A percentile compares a stretch with the other conserved stretches of the same genome.
phyloP scores from a whole-genome alignment of 2,888 invertebrate species.

The Chrysolina haemoptera region DNA sequence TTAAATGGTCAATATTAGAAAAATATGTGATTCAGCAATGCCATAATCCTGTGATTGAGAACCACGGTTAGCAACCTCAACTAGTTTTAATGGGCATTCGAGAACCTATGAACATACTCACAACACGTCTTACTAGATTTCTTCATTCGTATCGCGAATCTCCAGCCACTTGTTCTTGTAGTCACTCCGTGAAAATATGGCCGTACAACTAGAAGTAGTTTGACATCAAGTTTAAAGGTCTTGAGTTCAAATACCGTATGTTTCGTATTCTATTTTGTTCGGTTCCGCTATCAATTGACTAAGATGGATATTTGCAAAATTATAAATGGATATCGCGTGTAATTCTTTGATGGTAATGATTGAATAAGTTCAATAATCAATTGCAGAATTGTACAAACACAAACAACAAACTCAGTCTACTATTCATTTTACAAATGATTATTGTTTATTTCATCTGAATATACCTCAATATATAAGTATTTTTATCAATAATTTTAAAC shows the following conservation, averaged over 20 bases:
- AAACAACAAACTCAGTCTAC: no score
- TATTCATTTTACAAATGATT: no score
- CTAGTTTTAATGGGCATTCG: not conserved
- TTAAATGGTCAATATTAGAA: no score
- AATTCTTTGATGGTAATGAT: not conserved
- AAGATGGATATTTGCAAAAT: conserved; percentile 63
- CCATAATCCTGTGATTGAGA: not conserved
- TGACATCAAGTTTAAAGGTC: conserved; percentile 65
- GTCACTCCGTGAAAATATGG: conserved; percentile 45
- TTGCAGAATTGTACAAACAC: not conserved
- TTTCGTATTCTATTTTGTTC: conserved; percentile 55
- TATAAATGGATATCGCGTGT: conserved; percentile 55
- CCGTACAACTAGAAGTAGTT: conserved; percentile 56
- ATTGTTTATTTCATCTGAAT: no score
- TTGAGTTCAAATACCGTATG: conserved; percentile 66
- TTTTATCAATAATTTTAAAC: no score
- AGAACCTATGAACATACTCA: not conserved
- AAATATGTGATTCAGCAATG: not conserved
- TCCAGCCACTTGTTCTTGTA: conserved; percentile 31
- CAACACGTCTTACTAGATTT: not conserved
- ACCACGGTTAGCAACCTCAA: not conserved
- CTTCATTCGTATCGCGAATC: conserved; percentile 15
- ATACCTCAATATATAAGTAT: no score
- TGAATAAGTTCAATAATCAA: not conserved
- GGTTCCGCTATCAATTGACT: conserved; percentile 57